Percentiles rank a stretch among this genome's conserved stretches.
phyloP scores from a whole-genome alignment of 2,797 vertebrate genomes.

The Pachyuromys duprasi region DNA sequence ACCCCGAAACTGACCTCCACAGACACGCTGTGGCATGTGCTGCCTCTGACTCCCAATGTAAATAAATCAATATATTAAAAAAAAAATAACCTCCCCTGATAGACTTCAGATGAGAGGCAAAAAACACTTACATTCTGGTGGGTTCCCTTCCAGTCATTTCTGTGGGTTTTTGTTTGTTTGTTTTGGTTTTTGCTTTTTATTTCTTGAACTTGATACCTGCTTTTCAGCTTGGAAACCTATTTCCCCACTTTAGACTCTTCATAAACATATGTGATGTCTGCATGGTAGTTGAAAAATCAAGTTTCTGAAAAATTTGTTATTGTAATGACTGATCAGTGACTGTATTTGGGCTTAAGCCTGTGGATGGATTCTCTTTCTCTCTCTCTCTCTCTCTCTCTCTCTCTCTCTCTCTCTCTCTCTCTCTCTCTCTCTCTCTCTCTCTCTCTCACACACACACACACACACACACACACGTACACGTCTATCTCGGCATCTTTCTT shows the following conservation, averaged over 20 bases:
- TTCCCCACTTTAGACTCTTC: not conserved
- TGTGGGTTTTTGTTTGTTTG: slow-evolving; percentile 14
- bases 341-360: not conserved
- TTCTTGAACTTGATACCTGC: slow-evolving; percentile 4
- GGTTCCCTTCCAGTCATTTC: not conserved
- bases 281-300: slow-evolving; percentile 5
- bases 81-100: not conserved
- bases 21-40: too few relatives aligned
- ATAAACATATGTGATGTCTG: not conserved
- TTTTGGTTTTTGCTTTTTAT: not conserved
- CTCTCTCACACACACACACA: not conserved
- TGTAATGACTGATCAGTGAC: not conserved
- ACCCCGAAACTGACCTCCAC: not conserved
- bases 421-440: too few relatives aligned
- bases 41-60: not conserved
- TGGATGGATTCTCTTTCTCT: not conserved
- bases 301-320: not conserved
- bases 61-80: not conserved
- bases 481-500: not conserved
- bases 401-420: too few relatives aligned
- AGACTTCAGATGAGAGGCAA: not conserved
- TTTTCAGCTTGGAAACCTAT: slow-evolving; percentile 26
- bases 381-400: not conserved
- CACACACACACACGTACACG: not conserved
- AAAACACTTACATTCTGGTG: not conserved